Percentiles rank a stretch among this genome's conserved stretches.
Evolutionary conservation across 2,888 invertebrate species (phyloP).

Genomic region (Baccha elongata): DNA sequence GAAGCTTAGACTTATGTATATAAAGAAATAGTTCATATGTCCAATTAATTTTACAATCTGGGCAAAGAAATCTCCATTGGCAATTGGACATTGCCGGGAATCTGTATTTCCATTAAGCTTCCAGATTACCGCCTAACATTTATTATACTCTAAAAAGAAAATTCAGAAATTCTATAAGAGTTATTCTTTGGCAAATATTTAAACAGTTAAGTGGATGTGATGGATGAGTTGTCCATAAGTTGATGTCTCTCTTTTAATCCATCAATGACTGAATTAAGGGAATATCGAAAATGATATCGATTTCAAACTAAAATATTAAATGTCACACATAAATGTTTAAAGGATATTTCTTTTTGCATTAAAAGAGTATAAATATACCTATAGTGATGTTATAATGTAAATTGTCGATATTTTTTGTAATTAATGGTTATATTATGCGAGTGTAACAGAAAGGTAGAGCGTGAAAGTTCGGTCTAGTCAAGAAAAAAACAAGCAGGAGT

Average conservation of each 20-base stretch:
- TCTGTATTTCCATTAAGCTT: conserved; percentile 49
- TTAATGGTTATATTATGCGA: too few relatives aligned
- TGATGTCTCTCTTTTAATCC: conserved; percentile 62
- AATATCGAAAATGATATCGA: conserved; percentile 46
- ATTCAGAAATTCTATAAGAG: conserved; percentile 49
- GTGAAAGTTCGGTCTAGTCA: too few relatives aligned
- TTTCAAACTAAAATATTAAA: conserved; percentile 58
- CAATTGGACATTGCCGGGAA: neutral
- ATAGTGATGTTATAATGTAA: too few relatives aligned
- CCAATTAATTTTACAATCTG: conserved; percentile 11
- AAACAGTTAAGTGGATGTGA: conserved; percentile 71
- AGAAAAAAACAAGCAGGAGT: too few relatives aligned
- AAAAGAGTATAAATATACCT: too few relatives aligned
- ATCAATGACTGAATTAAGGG: conserved; percentile 63
- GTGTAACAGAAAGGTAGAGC: too few relatives aligned
- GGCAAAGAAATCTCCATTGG: neutral
- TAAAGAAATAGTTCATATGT: neutral
- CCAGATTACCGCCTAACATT: conserved; percentile 40
- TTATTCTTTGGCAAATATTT: conserved; percentile 68
- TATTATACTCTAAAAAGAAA: conserved; percentile 32
- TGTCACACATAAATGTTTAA: conserved; percentile 18
- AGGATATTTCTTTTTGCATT: neutral
- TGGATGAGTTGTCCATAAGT: conserved; percentile 67
- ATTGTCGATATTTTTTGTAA: too few relatives aligned
- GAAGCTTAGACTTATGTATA: neutral